These are phyloP conservation scores for Alloscopus bannaensis DNA, from an alignment of 2,888 invertebrate species.

Conservation along the genomic window DNA sequence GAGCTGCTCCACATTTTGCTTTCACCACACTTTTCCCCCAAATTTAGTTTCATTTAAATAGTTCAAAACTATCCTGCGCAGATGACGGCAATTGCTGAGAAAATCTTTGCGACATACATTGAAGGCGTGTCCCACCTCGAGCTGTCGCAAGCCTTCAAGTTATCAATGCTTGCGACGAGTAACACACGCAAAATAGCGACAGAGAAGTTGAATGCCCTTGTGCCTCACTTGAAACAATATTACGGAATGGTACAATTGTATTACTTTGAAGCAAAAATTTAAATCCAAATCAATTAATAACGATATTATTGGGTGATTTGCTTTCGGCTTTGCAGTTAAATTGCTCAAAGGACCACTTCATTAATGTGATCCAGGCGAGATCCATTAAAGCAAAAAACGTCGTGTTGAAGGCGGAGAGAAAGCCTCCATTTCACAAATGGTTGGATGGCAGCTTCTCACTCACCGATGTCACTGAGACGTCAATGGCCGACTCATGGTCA, in stretches of 20 bases:
- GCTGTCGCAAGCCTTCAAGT: conserved; percentile 14
- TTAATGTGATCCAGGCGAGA: conserved; percentile 52
- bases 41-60: not conserved
- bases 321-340: not conserved
- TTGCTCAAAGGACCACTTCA: conserved; percentile 33
- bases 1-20: not conserved
- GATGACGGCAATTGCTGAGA: conserved; percentile 9
- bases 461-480: conserved; percentile 20
- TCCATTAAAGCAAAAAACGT: conserved; percentile 53
- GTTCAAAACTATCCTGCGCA: not conserved
- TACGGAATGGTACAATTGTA: conserved; percentile 53
- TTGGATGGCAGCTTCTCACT: conserved; percentile 17
- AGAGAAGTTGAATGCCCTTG: conserved; percentile 2
- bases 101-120: conserved; percentile 8
- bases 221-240: conserved; percentile 9
- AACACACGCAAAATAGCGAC: conserved; percentile 25
- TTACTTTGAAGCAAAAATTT: too few relatives aligned
- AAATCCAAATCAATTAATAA: too few relatives aligned
- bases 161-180: conserved; percentile 24
- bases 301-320: too few relatives aligned
- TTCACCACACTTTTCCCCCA: not conserved
- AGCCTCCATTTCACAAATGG: conserved; percentile 50
- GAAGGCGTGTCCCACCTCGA: not conserved
- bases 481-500: conserved; percentile 11
- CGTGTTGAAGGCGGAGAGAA: conserved; percentile 14